A percentile compares a stretch with the other conserved stretches of the same genome.
phyloP scores from a whole-genome alignment of 2,888 invertebrate species.

The Bhutanitis thaidina region DNA sequence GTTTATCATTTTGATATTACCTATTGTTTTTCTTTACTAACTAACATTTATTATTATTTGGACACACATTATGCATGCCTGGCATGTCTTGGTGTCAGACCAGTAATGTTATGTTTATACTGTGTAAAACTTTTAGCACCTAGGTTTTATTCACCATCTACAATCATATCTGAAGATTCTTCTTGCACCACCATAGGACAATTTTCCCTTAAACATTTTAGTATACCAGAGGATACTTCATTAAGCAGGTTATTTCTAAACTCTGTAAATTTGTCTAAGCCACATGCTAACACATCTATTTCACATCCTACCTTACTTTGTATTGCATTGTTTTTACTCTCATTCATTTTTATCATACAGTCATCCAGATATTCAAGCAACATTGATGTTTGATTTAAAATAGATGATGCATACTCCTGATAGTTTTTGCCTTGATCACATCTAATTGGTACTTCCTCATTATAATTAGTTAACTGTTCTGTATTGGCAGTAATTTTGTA shows the following conservation, averaged over 20 bases:
- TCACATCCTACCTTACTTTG: constrained; percentile 44
- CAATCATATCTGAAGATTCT: constrained; percentile 30
- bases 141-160: constrained; percentile 28
- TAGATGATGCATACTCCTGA: constrained; percentile 37
- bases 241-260: constrained; percentile 43
- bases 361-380: constrained; percentile 51
- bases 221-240: constrained; percentile 36
- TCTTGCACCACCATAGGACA: not conserved
- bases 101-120: too few species aligned
- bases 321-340: constrained; percentile 39
- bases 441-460: constrained; percentile 29
- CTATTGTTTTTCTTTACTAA: too few species aligned
- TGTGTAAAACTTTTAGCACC: too few species aligned
- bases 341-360: constrained; percentile 54
- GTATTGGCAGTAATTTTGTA: constrained; percentile 40
- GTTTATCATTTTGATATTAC: too few species aligned
- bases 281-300: constrained; percentile 52
- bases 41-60: too few species aligned
- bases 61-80: too few species aligned
- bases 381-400: constrained; percentile 41
- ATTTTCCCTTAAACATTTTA: constrained; percentile 21
- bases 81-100: too few species aligned
- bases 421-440: constrained; percentile 27
- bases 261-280: constrained; percentile 35
- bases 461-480: constrained; percentile 31